Percentiles rank a stretch among this genome's conserved stretches.
Conservation (phyloP, 2,888 invertebrate species). For the Dasypogon diadema region DNA sequence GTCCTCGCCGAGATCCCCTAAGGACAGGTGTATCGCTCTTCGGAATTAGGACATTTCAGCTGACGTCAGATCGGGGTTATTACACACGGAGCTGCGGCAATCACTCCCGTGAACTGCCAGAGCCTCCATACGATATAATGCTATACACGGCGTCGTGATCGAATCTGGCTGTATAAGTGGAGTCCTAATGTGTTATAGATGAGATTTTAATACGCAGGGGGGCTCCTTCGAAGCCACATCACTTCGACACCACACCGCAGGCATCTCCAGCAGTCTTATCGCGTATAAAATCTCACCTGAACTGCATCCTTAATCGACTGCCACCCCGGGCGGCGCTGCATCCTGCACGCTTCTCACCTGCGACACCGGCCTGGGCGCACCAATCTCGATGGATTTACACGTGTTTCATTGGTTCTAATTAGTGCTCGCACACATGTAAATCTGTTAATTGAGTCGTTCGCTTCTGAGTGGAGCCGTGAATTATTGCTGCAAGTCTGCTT, state of each 20-base stretch:
- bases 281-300: background rate
- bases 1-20: background rate
- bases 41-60: conserved; percentile 6
- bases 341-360: background rate
- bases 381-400: conserved; percentile 7
- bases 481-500: conserved; percentile 32
- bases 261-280: conserved; percentile 20
- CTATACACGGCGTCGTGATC: background rate
- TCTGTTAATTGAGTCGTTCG: conserved; percentile 54
- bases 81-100: background rate
- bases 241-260: no score
- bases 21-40: background rate
- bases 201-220: conserved; percentile 54
- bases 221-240: background rate
- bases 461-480: conserved; percentile 35
- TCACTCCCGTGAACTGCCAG: background rate
- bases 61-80: background rate
- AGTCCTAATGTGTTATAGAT: conserved; percentile 55
- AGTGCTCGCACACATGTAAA: conserved; percentile 52
- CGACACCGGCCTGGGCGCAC: background rate
- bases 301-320: background rate
- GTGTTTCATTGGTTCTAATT: conserved; percentile 51
- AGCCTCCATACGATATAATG: background rate
- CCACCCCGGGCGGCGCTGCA: background rate
- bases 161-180: conserved; percentile 46